Percentiles rank a stretch among this genome's conserved stretches.
Conservation (phyloP, 2,113 vertebrate species). For the Anoplopoma fimbria region DNA sequence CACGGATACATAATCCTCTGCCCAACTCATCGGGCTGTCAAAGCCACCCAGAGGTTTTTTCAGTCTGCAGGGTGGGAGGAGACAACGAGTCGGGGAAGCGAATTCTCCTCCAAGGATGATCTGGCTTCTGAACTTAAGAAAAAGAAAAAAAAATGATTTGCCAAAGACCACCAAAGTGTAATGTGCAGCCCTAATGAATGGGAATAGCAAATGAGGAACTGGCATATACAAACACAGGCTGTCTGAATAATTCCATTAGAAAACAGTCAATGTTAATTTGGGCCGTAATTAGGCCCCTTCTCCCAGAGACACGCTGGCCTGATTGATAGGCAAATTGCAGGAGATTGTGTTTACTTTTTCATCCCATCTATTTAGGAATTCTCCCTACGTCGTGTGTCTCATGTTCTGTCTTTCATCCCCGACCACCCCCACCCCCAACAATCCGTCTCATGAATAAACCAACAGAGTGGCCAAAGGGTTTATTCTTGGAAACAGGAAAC, state of each 20-base stretch:
- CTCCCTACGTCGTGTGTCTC: constrained; percentile 52
- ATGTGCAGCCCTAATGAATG: constrained; percentile 72
- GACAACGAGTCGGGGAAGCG: background rate
- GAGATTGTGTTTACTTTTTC: constrained; percentile 77
- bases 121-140: constrained; percentile 48
- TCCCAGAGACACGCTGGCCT: constrained; percentile 68
- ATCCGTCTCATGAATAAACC: constrained; percentile 76
- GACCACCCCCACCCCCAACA: background rate
- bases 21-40: constrained; percentile 55
- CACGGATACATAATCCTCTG: constrained; percentile 42
- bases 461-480: constrained; percentile 67
- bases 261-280: constrained; percentile 81
- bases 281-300: constrained; percentile 73
- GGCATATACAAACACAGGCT: constrained; percentile 69
- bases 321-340: constrained; percentile 78
- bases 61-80: constrained; percentile 5
- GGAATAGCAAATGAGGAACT: constrained; percentile 68
- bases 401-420: constrained; percentile 56
- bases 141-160: constrained; percentile 36
- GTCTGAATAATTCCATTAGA: constrained; percentile 82
- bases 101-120: constrained; percentile 53
- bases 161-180: constrained; percentile 71
- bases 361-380: constrained; percentile 70
- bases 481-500: constrained; percentile 70
- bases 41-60: constrained; percentile 16